These are phyloP conservation scores for Calameuta idolon DNA, from an alignment of 2,888 invertebrate species.

Conservation along the genomic window DNA sequence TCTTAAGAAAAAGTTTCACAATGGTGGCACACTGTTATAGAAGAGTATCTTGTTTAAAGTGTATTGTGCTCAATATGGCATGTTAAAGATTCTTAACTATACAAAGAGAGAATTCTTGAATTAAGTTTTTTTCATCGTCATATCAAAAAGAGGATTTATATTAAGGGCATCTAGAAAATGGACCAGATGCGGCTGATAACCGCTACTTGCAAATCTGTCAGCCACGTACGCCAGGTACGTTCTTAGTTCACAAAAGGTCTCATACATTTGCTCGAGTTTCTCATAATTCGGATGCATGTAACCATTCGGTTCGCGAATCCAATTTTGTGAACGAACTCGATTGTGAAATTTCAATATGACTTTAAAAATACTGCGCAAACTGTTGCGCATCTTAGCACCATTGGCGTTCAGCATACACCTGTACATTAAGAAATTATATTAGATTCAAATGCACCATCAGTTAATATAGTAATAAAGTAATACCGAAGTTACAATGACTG, in stretches of 20 bases:
- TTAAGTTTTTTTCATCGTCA: constrained; percentile 32
- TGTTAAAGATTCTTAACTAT: not conserved
- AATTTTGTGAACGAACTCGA: constrained; percentile 71
- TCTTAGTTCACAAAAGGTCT: constrained; percentile 73
- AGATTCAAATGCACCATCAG: not conserved
- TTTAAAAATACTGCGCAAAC: constrained; percentile 78
- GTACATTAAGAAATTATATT: constrained; percentile 33
- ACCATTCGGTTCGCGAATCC: constrained; percentile 69
- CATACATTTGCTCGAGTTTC: constrained; percentile 72
- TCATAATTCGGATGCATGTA: constrained; percentile 73
- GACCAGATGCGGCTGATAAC: constrained; percentile 76
- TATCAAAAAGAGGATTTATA: constrained; percentile 69
- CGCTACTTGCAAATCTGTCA: constrained; percentile 74
- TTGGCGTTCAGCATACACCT: constrained; percentile 80
- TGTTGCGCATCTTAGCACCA: constrained; percentile 76
- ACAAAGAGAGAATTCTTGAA: not conserved
- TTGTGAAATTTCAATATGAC: constrained; percentile 80
- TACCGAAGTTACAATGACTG: constrained; percentile 40
- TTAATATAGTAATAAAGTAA: constrained; percentile 11
- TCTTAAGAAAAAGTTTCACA: not conserved
- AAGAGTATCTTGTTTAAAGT: not conserved
- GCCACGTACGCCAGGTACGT: constrained; percentile 75
- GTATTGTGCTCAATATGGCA: not conserved
- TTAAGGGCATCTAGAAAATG: constrained; percentile 77
- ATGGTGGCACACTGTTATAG: not conserved